A percentile compares a stretch with the other conserved stretches of the same genome.
These are phyloP conservation scores for Daboia siamensis DNA, from an alignment of 2,113 vertebrate species.

Conservation along the genomic window DNA sequence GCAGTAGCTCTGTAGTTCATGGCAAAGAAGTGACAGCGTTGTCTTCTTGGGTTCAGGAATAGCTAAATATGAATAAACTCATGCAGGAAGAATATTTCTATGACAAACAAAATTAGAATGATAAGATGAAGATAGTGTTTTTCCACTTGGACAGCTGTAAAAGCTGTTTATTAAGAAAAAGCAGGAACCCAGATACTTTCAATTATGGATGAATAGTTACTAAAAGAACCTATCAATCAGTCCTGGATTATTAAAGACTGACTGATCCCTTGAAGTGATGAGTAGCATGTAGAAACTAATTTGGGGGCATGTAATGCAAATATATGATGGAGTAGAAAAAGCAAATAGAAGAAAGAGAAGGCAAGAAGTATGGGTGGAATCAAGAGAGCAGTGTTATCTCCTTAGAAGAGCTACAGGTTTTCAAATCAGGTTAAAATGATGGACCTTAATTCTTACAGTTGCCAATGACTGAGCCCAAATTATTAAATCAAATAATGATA, in stretches of 20 bases:
- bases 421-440: background rate
- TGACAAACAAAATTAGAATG: background rate
- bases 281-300: background rate
- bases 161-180: background rate
- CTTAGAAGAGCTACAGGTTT: background rate
- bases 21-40: background rate
- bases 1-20: background rate
- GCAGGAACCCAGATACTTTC: background rate
- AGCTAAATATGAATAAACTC: background rate
- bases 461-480: background rate
- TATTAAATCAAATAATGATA: background rate
- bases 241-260: background rate
- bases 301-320: background rate
- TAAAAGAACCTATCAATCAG: background rate
- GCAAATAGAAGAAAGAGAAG: background rate
- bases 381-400: background rate
- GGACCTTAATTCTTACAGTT: background rate
- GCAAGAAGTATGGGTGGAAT: background rate
- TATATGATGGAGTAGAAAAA: background rate
- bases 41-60: background rate
- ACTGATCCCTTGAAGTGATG: background rate
- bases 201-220: background rate
- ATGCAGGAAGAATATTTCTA: background rate
- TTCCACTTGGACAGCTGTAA: background rate
- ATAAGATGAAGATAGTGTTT: background rate